Evolutionary conservation across 2,113 vertebrate genomes (phyloP), one percentile per base, ranked within the genome.

Genomic region (Pachyramphus minor): DNA sequence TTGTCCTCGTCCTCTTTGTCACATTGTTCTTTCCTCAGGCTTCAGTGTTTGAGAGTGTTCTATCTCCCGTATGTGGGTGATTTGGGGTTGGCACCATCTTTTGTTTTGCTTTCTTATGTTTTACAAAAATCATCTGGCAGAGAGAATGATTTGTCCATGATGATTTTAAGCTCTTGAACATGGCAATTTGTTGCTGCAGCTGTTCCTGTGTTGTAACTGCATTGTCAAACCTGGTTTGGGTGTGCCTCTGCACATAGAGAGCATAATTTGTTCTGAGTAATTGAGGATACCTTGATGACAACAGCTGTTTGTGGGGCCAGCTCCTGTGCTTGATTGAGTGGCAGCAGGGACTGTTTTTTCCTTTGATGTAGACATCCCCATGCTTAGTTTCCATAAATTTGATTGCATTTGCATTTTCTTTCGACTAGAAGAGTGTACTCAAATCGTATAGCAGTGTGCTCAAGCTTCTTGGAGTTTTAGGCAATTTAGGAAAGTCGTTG

Each of bases 381-480:
- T 0, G 0, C 68, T 86, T 68, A 60, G 47, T 78, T 94, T 88
- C 79, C 85, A 72, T 88, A 82, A 90, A 52, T 86, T 59, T 71
- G 55, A 47, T 83, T 90, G 60, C 68, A 86, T 96, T 96, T 96
- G 76, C 79, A 67, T 95, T 95, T 96, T 74, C 55, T 86, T 86
- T 75, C 84, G 47, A 75, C 72, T 85, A 39, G 30, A 74, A 47
- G 30, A 67, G 71, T 83, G 8, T 37, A 50, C 35, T 69, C 27
- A 69, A 69, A 47, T 41, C 14, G 11, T 45, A 8, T 35, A 73
- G 17, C 47, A 25, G 68, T 39, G 11, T 42, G n/a, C 45, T 84
- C 13, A 56, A 47, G 72, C 55, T 93, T 90, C 87, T 50, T 59
- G 14, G 53, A 90, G n/a, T 84, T 94, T 20, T 42, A 53, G 49